Evolutionary conservation across 2,888 invertebrate species (phyloP).

Genomic region (Odontothrips loti): DNA sequence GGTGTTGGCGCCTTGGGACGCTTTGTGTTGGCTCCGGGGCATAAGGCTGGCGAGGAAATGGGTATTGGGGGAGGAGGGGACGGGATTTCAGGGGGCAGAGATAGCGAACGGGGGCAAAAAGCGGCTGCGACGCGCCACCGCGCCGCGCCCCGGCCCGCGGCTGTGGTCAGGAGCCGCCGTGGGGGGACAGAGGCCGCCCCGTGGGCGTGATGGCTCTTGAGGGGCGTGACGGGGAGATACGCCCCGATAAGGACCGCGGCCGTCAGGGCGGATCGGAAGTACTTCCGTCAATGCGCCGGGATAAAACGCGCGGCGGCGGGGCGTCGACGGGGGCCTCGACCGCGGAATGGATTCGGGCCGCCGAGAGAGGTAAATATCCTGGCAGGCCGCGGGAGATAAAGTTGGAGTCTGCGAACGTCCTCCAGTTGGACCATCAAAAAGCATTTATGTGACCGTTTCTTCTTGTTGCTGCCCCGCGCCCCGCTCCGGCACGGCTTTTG

Average conservation of each 20-base stretch:
- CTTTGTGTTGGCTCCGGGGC: conserved; percentile 15
- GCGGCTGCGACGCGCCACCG: too few relatives aligned
- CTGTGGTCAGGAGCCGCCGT: too few relatives aligned
- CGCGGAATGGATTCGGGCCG: too few relatives aligned
- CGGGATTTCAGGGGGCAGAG: too few relatives aligned
- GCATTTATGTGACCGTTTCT: conserved; percentile 3
- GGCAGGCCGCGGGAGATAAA: neutral
- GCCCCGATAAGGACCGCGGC: neutral
- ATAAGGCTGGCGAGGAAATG: conserved; percentile 5
- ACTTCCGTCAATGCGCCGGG: too few relatives aligned
- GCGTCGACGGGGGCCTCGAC: neutral
- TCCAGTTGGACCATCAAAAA: neutral
- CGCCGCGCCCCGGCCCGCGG: too few relatives aligned
- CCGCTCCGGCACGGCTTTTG: neutral
- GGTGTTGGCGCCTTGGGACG: neutral
- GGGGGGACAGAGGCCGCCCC: too few relatives aligned
- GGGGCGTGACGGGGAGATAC: conserved; percentile 3
- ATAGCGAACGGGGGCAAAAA: too few relatives aligned
- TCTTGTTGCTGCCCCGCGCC: neutral
- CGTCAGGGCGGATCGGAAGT: neutral
- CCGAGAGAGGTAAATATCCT: neutral
- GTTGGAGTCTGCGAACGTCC: neutral
- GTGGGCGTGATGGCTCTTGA: conserved; percentile 3
- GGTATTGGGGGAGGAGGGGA: neutral
- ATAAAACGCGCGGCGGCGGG: neutral